Base-by-base conservation (phyloP, 1,140 invertebrate genomes). In the Atta texana region DNA sequence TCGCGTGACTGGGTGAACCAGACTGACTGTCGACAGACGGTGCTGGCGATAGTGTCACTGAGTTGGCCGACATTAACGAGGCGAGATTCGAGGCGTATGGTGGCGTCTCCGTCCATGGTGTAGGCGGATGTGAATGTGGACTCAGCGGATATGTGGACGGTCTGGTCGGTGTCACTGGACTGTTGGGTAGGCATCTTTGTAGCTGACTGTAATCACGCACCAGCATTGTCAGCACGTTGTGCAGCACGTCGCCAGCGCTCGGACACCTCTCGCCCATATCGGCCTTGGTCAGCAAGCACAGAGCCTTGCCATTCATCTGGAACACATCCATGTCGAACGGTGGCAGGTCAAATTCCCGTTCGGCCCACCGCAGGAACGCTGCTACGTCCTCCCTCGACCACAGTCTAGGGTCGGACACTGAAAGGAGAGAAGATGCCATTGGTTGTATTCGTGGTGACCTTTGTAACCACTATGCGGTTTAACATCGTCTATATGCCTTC, bases 221-320 rank as follows among this genome's bases (percentile, higher is more conserved):
- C 12, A 99, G 95, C 95, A 98, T 97, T 90, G 98, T 97, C 28
- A 99, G 96, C 4, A 98, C 98, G 95, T 99, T 99, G 95, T 98
- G 98, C 74, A 99, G 95, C 8, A 99, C 97, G 93, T 99, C 98
- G 0, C 98, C 98, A 21, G 98, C 98, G 0, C 98, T 97, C 0
- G 98, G 98, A 89, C 98, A 98, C 80, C 98, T 96, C 92, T 99
- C 98, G 6, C 97, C 98, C 82, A 99, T 96, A 95, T 99, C 98
- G 4, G 97, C 97, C 93, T 99, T 98, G 24, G 98, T 99, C 78
- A 99, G 95, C 55, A 99, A 95, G 93, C 98, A 99, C 77, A 99
- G 94, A 0, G 98, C 98, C 95, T 99, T 99, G 97, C 98, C 99
- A 94, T 99, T 99, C 98, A 99, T 99, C 96, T 99, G 98, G 94